Percentiles rank a stretch among this genome's conserved stretches.
Conservation (phyloP, 2,797 vertebrate genomes). For the Sebastes cheni region DNA sequence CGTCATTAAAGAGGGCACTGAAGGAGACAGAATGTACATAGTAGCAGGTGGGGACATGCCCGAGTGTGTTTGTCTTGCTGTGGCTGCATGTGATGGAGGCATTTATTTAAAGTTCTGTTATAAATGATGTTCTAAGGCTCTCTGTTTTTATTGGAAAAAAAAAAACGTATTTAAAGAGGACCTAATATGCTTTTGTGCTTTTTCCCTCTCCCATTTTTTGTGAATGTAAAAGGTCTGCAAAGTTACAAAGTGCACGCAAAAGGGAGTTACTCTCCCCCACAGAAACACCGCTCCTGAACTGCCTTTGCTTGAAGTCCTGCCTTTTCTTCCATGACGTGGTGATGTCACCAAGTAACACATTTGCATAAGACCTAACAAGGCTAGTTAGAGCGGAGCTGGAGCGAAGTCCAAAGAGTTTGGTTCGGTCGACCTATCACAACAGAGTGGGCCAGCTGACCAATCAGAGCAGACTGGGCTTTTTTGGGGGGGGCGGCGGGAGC, state of each 20-base stretch:
- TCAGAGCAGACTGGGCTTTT: neutral
- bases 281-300: neutral
- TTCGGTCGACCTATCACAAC: no score
- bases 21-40: constrained; percentile 87
- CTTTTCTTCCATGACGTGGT: neutral
- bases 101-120: neutral
- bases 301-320: neutral
- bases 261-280: no score
- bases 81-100: neutral
- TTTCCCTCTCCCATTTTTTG: neutral
- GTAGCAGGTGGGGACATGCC: constrained; percentile 77
- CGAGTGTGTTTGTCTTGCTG: neutral
- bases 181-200: neutral
- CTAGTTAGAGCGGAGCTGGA: no score
- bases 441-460: neutral
- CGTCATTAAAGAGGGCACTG: constrained; percentile 83
- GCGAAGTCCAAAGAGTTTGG: no score
- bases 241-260: neutral
- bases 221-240: neutral
- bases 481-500: no score
- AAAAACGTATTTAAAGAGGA: neutral
- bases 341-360: no score
- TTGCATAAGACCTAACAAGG: no score
- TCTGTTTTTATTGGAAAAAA: neutral
- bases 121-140: neutral